These are phyloP conservation scores for Dasyornis broadbenti DNA, from an alignment of 2,113 vertebrate genomes.

Conservation along the genomic window DNA sequence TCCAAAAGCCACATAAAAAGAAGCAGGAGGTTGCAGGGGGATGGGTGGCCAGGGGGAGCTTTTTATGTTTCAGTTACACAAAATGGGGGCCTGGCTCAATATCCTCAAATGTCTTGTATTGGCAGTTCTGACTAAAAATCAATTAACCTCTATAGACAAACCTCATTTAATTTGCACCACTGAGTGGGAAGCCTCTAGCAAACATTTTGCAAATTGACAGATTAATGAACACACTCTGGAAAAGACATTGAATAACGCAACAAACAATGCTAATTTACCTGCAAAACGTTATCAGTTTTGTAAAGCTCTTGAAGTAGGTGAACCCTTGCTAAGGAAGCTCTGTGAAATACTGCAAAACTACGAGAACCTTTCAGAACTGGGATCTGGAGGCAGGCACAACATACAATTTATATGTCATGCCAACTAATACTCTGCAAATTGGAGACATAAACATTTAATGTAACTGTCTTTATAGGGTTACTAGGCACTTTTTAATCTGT, in stretches of 20 bases:
- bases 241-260: background rate
- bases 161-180: background rate
- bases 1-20: background rate
- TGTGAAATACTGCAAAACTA: background rate
- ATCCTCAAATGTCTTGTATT: background rate
- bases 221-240: background rate
- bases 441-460: background rate
- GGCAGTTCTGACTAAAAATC: background rate
- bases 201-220: background rate
- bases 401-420: background rate
- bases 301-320: background rate
- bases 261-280: background rate
- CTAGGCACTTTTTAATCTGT: background rate
- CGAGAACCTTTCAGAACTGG: background rate
- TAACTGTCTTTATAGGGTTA: background rate
- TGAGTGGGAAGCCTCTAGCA: background rate
- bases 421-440: background rate
- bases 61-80: background rate
- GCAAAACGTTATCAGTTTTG: background rate
- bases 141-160: background rate
- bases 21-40: background rate
- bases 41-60: background rate
- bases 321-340: background rate
- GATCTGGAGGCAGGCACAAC: background rate
- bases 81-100: background rate